Percentiles rank a stretch among this genome's conserved stretches.
Evolutionary conservation across 2,888 invertebrate species (phyloP).

Genomic region (Muscina levida): DNA sequence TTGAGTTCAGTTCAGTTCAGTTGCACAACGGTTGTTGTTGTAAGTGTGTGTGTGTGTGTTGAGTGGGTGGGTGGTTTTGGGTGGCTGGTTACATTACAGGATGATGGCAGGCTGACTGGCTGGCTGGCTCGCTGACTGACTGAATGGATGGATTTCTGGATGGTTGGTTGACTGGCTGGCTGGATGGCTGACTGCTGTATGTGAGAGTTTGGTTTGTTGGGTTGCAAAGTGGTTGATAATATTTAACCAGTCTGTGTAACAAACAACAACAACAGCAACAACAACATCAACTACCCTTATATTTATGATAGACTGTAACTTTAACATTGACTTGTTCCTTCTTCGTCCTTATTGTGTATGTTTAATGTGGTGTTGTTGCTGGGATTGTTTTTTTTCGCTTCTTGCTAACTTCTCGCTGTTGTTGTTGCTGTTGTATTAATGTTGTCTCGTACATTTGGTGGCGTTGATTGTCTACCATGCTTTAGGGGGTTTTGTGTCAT

Average conservation of each 20-base stretch:
- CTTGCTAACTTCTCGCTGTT: conserved; percentile 5
- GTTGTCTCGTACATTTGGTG: conserved; percentile 54
- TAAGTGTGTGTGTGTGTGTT: neutral
- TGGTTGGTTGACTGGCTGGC: neutral
- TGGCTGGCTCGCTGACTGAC: conserved; percentile 1
- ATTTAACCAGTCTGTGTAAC: conserved; percentile 63
- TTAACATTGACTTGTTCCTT: conserved; percentile 60
- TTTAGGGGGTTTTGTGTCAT: conserved; percentile 45
- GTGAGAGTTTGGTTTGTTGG: conserved; percentile 35
- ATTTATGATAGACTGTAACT: conserved; percentile 56
- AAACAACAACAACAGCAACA: conserved; percentile 59
- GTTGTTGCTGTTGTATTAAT: conserved; percentile 17
- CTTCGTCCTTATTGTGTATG: conserved; percentile 6
- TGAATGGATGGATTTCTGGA: neutral
- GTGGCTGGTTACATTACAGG: too few relatives aligned
- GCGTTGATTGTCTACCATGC: conserved; percentile 52
- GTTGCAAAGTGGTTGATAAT: conserved; percentile 62
- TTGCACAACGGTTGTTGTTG: neutral
- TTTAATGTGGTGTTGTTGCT: neutral
- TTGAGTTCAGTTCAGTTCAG: conserved; percentile 27
- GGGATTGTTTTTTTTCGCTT: conserved; percentile 8
- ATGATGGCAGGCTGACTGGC: conserved; percentile 8
- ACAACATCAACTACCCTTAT: conserved; percentile 55
- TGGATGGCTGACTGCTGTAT: neutral
- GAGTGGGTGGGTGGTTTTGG: conserved; percentile 1